Evolutionary conservation across 2,888 invertebrate species (phyloP).

Genomic region (Scrobipalpa costella): DNA sequence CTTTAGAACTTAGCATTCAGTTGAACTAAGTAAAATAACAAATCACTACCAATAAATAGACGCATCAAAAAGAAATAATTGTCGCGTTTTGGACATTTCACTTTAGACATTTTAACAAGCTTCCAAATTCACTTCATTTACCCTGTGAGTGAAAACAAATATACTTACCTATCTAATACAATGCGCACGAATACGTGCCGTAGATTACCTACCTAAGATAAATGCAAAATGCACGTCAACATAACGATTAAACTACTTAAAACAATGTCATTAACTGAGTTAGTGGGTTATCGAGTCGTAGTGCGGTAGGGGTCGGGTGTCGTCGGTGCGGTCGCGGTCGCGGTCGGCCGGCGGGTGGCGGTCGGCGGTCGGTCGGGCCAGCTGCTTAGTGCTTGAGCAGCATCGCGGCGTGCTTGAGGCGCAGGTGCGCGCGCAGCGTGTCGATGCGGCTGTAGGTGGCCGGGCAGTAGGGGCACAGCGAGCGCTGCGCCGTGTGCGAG

Average conservation of each 20-base stretch:
- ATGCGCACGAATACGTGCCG: constrained; percentile 71
- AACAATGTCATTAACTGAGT: constrained; percentile 28
- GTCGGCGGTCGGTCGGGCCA: constrained; percentile 23
- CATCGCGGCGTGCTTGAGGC: constrained; percentile 85
- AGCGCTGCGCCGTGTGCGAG: constrained; percentile 90
- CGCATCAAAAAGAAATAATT: constrained; percentile 1
- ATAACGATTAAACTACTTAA: constrained; percentile 49
- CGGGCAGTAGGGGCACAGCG: constrained; percentile 91
- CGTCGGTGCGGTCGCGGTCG: constrained; percentile 21
- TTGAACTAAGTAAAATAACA: constrained; percentile 10
- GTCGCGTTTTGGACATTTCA: constrained; percentile 5
- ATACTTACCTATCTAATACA: constrained; percentile 62
- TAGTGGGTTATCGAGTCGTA: constrained; percentile 1
- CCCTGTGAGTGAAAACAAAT: constrained; percentile 74
- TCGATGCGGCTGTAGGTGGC: constrained; percentile 94
- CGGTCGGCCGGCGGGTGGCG: background rate
- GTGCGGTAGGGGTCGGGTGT: constrained; percentile 42
- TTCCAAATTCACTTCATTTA: constrained; percentile 52
- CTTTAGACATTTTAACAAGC: constrained; percentile 17
- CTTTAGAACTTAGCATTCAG: constrained; percentile 11
- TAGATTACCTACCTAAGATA: constrained; percentile 33
- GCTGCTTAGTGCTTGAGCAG: constrained; percentile 70
- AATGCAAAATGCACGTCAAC: constrained; percentile 51
- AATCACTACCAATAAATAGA: background rate
- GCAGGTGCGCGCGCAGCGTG: constrained; percentile 90